Evolutionary conservation across 2,888 invertebrate species (phyloP), one percentile per base, ranked within the genome.

Genomic region (Galerucella nymphaeae): DNA sequence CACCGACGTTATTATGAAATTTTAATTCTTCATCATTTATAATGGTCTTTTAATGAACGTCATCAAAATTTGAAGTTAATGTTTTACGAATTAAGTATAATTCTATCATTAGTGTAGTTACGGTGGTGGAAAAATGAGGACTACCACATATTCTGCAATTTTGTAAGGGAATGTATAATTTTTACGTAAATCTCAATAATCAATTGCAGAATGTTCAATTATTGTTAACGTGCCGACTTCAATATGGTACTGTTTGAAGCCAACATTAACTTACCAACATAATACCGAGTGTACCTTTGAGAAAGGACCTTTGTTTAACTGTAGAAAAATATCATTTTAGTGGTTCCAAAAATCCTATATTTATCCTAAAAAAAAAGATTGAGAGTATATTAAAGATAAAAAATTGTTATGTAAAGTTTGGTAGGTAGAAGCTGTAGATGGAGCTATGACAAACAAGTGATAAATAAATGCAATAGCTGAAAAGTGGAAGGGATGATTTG

Each of bases 1-100:
- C 68, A 61, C 62, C 16, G 53, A 62, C 18, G 50, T 61, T 68
- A 38, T 68, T 61, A 61, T 4, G 38, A 58, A 61, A 68, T 50
- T 53, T 53, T 50, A 16, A 68, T 61, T 61, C 20, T 42, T 38
- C 38, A n/a, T 62, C 23, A 13, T 68, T 61, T 68, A 53, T 53
- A 61, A 68, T 68, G 68, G 16, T n/a, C 41, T 61, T 68, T 68
- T 68, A 61, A 68, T 68, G 68, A 50, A 61, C 61, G 50, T 61
- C 68, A 68, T 61, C 62, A 68, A 62, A 58, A 50, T 41, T 50
- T 57, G 20, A 41, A 55, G 58, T 30, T 61, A 68, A 61, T 61
- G 53, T 53, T 53, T 41, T 61, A 68, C 61, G 68, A 48, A 68
- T 59, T 68, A 50, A 23, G 23, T 62, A 62, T 53, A 53, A 53